These are phyloP conservation scores for Cherax destructor DNA, from an alignment of 1,140 invertebrate genomes.

Conservation along the genomic window DNA sequence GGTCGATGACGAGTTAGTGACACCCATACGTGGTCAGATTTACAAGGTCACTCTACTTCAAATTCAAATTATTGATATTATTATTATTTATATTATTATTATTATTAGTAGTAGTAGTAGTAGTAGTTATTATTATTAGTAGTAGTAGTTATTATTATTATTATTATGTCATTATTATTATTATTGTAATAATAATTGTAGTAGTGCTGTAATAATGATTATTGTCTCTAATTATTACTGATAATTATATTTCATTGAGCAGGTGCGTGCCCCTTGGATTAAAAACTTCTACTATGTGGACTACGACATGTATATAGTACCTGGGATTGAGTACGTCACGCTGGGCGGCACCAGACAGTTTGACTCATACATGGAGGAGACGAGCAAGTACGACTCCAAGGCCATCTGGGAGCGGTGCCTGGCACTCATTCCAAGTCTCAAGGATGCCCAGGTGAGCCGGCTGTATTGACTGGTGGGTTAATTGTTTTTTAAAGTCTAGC, in stretches of 20 bases:
- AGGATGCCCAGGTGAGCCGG: constrained; percentile 77
- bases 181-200: not conserved
- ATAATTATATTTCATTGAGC: too few relatives aligned
- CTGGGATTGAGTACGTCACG: constrained; percentile 83
- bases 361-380: constrained; percentile 83
- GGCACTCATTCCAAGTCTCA: constrained; percentile 83
- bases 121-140: too few relatives aligned
- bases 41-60: constrained; percentile 80
- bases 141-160: too few relatives aligned
- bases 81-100: not conserved
- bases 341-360: constrained; percentile 89
- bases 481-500: too few relatives aligned
- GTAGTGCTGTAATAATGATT: too few relatives aligned
- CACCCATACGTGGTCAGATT: constrained; percentile 93
- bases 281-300: constrained; percentile 91
- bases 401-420: constrained; percentile 86
- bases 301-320: constrained; percentile 90
- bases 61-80: too few relatives aligned
- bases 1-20: constrained; percentile 84
- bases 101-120: too few relatives aligned
- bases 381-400: constrained; percentile 84
- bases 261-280: constrained; percentile 92
- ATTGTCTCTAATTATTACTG: too few relatives aligned
- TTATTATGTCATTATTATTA: not conserved
- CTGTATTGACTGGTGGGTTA: too few relatives aligned